Percentiles rank a stretch among this genome's conserved stretches.
These are phyloP conservation scores for Coracias cyanogaster DNA, from an alignment of 2,797 vertebrate species.

Conservation along the genomic window DNA sequence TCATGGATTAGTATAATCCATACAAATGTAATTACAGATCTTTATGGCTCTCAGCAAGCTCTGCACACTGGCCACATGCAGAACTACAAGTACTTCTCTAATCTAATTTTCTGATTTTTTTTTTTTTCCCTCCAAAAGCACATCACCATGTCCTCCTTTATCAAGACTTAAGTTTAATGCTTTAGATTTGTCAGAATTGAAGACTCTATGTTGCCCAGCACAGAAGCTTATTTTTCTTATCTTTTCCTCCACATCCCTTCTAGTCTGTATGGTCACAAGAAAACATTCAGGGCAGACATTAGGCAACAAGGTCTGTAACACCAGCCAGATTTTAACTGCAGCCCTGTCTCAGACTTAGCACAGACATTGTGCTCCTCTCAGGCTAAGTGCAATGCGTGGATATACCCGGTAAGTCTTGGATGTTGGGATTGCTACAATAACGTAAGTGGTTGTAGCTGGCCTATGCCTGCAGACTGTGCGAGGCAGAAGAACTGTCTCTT, in stretches of 20 bases:
- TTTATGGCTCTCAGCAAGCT: slow-evolving; percentile 31
- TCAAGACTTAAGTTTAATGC: neutral
- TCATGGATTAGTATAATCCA: slow-evolving; percentile 60
- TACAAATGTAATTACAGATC: slow-evolving; percentile 62
- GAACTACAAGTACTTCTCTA: slow-evolving; percentile 40
- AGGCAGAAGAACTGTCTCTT: neutral
- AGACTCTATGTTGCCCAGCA: neutral
- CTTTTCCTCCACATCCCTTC: neutral
- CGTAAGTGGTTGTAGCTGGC: neutral
- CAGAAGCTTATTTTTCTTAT: neutral
- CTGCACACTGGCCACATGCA: neutral
- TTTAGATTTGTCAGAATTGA: slow-evolving; percentile 13
- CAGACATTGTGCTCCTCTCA: neutral
- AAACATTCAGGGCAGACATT: neutral
- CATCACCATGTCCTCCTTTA: neutral
- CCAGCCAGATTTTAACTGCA: neutral
- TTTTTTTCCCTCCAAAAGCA: neutral
- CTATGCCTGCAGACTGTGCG: neutral
- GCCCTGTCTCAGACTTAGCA: neutral
- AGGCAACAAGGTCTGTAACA: neutral
- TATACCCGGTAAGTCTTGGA: neutral
- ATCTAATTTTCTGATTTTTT: slow-evolving; percentile 45
- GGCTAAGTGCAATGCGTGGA: neutral
- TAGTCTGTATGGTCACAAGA: neutral
- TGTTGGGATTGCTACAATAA: accelerated